A percentile compares a stretch with the other conserved stretches of the same genome.
phyloP scores from a whole-genome alignment of 1,140 invertebrate species.

The Neotoxoptera formosana region DNA sequence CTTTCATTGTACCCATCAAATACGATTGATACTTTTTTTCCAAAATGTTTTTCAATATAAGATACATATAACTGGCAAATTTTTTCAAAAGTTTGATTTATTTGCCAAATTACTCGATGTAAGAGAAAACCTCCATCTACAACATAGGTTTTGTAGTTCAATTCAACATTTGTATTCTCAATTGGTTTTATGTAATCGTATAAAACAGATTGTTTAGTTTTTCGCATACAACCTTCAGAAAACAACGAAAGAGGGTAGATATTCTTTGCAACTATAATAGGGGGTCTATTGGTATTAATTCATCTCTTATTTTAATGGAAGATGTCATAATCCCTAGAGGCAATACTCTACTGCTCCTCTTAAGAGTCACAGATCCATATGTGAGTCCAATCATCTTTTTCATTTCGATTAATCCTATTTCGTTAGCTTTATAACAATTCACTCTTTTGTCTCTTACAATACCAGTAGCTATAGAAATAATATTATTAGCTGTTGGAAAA shows the following conservation, averaged over 20 bases:
- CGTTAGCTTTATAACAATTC: conserved; percentile 18
- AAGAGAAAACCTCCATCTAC: conserved; percentile 61
- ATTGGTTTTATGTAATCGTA: conserved; percentile 61
- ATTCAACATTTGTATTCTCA: background rate
- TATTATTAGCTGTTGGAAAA: background rate
- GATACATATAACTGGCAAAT: conserved; percentile 59
- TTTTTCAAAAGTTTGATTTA: conserved; percentile 56
- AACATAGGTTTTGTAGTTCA: conserved; percentile 32
- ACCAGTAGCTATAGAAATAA: conserved; percentile 29
- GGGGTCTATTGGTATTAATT: conserved; percentile 29
- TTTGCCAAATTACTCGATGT: conserved; percentile 60
- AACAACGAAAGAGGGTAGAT: conserved; percentile 64
- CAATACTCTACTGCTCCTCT: conserved; percentile 25
- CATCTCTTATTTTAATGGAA: background rate
- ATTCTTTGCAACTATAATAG: conserved; percentile 38
- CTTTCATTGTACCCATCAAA: conserved; percentile 60
- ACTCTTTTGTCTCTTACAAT: background rate
- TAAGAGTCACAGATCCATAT: background rate
- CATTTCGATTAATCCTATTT: conserved; percentile 20
- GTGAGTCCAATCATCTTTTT: conserved; percentile 1
- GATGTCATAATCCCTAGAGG: conserved; percentile 18
- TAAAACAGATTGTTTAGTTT: conserved; percentile 63
- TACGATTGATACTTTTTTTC: conserved; percentile 56
- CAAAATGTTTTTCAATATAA: conserved; percentile 59
- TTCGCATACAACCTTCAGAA: conserved; percentile 64